A percentile compares a stretch with the other conserved stretches of the same genome.
phyloP scores from a whole-genome alignment of 2,888 invertebrate genomes.

The Girardia tigrina region DNA sequence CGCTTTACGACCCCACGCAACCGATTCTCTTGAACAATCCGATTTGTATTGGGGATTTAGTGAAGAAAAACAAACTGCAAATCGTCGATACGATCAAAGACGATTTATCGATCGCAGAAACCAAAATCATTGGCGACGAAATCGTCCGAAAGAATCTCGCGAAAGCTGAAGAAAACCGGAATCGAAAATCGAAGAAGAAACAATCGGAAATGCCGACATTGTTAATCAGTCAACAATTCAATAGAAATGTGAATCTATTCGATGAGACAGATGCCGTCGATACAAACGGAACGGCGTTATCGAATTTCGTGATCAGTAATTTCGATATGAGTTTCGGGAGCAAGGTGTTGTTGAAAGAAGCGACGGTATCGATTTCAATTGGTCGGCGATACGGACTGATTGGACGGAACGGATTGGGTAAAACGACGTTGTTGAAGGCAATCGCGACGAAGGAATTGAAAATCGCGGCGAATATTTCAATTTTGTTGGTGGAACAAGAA shows the following conservation, averaged over 20 bases:
- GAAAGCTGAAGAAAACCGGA: conserved; percentile 6
- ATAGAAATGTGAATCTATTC: neutral
- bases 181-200: conserved; percentile 39
- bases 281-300: neutral
- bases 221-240: conserved; percentile 12
- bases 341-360: conserved; percentile 75
- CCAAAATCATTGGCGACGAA: neutral
- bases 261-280: neutral
- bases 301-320: neutral
- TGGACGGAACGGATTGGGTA: conserved; percentile 88
- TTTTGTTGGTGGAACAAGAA: conserved; percentile 94
- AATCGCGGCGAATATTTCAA: conserved; percentile 82
- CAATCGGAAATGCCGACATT: neutral
- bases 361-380: conserved; percentile 71
- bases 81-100: neutral
- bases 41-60: conserved; percentile 1
- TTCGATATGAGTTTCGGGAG: conserved; percentile 23
- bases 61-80: neutral
- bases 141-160: neutral
- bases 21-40: neutral
- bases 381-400: conserved; percentile 90
- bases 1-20: neutral
- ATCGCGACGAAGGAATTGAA: conserved; percentile 69
- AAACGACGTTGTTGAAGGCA: conserved; percentile 87
- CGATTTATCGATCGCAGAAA: neutral